A percentile compares a stretch with the other conserved stretches of the same genome.
phyloP scores from a whole-genome alignment of 2,888 invertebrate genomes.

The Ceriagrion tenellum region DNA sequence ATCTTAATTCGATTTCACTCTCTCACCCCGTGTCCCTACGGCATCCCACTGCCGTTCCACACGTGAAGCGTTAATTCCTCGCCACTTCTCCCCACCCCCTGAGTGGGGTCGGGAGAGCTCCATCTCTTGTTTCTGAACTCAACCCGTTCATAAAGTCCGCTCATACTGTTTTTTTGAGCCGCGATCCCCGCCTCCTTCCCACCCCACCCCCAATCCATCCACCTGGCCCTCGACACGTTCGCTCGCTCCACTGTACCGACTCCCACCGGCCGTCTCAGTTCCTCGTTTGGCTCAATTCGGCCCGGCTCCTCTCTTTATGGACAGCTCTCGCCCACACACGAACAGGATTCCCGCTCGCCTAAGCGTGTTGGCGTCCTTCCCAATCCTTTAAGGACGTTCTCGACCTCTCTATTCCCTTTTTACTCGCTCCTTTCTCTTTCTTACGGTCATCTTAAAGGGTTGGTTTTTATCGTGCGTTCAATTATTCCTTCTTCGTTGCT shows the following conservation, averaged over 20 bases:
- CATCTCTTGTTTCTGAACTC: conserved; percentile 44
- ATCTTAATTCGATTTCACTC: conserved; percentile 55
- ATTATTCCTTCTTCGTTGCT: conserved; percentile 9
- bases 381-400: not conserved
- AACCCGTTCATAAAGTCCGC: conserved; percentile 33
- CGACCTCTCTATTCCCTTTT: not conserved
- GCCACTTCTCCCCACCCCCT: not conserved
- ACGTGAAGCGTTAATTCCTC: conserved; percentile 42
- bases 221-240: not conserved
- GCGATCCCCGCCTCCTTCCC: not conserved
- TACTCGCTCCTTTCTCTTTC: not conserved
- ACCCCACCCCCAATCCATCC: not conserved
- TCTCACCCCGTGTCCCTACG: not conserved
- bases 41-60: not conserved
- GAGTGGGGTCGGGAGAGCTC: not conserved
- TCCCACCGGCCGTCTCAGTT: not conserved
- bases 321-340: conserved; percentile 52
- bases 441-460: not conserved
- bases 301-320: conserved; percentile 22
- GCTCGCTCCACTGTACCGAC: not conserved
- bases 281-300: not conserved
- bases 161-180: not conserved
- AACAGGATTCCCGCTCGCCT: not conserved
- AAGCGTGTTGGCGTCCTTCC: not conserved
- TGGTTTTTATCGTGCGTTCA: not conserved